Evolutionary conservation across 2,797 vertebrate genomes (phyloP), one percentile per base, ranked within the genome.

Genomic region (Aphelocoma californica): DNA sequence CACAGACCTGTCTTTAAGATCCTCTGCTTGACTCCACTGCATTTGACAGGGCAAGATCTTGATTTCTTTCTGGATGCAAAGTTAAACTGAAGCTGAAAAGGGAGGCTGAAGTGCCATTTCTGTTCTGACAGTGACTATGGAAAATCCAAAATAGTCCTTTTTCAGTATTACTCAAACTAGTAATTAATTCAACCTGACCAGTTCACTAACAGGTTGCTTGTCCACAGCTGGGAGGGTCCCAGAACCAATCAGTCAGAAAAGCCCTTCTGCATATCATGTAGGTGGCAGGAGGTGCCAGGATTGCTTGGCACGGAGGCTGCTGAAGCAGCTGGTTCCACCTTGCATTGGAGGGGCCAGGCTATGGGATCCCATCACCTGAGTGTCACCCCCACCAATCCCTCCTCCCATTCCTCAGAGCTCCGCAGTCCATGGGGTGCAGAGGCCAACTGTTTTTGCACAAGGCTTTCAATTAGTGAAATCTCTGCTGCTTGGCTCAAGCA

Each of bases 341-440:
- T 1, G 1, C n/a, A 34, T 3, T 17, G 26, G 36, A 79, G 19
- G 48, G 51, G 26, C 19, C 20, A 58, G 21, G 15, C 47, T 58
- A 25, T 10, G 12, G 34, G 40, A 72, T 50, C 48, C n/a, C 2
- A 6, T 17, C 34, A 78, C 16, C 3, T 0, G 0, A 29, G 48
- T 12, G 12, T 18, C 70, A 69, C 3, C 12, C 17, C 23, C 38
- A 54, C 25, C 8, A 31, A 8, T 38, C 54, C 17, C 21, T 6
- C 2, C 26, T 56, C 24, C 29, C 50, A 64, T 7, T 24, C 25
- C 45, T 60, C 40, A 57, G 31, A 77, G 36, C 15, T 58, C 48
- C 20, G 21, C 53, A 88, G 45, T 7, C 34, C 61, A 6, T 2
- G 19, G 53, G 34, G 28, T 61, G 44, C 42, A 78, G 28, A 56